These are phyloP conservation scores for Bombus pyrosoma DNA, from an alignment of 1,140 invertebrate genomes.

Conservation along the genomic window DNA sequence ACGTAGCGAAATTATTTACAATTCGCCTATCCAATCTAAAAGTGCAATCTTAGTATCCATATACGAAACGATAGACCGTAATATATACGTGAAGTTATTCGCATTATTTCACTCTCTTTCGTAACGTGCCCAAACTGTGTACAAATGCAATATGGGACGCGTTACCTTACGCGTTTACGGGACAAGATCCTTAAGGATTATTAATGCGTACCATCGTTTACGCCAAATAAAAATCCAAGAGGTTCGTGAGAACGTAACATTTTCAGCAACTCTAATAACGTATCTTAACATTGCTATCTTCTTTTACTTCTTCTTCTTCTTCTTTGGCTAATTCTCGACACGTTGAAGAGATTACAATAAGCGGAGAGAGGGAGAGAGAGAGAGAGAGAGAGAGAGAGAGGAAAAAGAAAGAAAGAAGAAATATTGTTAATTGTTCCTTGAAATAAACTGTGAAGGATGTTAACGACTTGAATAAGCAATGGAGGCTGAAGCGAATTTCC, in stretches of 20 bases:
- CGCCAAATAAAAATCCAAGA: neutral
- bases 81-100: neutral
- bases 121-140: neutral
- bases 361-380: too few relatives aligned
- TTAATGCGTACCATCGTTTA: neutral
- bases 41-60: neutral
- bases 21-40: neutral
- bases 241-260: conserved; percentile 1
- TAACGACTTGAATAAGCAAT: neutral
- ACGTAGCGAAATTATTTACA: neutral
- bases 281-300: too few relatives aligned
- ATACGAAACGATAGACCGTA: neutral
- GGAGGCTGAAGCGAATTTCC: neutral
- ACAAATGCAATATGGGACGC: neutral
- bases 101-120: neutral
- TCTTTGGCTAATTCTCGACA: too few relatives aligned
- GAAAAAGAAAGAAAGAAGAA: neutral
- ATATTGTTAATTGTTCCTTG: neutral
- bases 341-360: too few relatives aligned
- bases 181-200: neutral
- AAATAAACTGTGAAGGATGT: neutral
- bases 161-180: neutral
- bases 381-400: too few relatives aligned
- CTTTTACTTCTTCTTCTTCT: too few relatives aligned
- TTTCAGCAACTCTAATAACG: neutral